phyloP scores from a whole-genome alignment of 2,113 vertebrate genomes.

The Spilogale gracilis region DNA sequence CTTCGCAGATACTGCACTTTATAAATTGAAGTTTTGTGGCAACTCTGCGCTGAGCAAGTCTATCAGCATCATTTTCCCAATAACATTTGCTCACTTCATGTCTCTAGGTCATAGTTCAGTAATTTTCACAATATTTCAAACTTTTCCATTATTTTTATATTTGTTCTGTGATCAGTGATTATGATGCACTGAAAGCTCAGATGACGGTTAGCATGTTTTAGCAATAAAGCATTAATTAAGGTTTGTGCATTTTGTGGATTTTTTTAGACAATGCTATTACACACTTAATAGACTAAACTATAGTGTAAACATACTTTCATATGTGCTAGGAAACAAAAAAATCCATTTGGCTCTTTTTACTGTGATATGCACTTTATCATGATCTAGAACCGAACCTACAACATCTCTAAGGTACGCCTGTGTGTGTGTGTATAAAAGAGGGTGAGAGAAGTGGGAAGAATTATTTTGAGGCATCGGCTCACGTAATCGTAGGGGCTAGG shows the following conservation, averaged over 20 bases:
- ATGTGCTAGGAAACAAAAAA: not conserved
- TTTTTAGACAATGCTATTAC: not conserved
- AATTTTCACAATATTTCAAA: not conserved
- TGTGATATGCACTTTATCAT: not conserved
- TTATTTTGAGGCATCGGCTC: not conserved
- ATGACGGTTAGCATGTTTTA: not conserved
- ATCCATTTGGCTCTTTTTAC: not conserved
- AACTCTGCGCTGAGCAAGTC: not conserved
- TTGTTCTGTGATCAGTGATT: not conserved
- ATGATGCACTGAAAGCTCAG: not conserved
- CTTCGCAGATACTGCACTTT: not conserved
- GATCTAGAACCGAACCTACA: not conserved
- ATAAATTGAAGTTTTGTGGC: not conserved
- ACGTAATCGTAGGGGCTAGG: not conserved
- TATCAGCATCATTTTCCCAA: not conserved
- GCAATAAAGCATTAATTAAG: not conserved
- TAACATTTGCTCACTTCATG: not conserved
- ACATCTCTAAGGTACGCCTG: not conserved
- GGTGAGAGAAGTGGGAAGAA: not conserved
- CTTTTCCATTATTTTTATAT: not conserved
- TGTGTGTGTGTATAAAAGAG: not conserved
- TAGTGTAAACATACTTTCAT: not conserved
- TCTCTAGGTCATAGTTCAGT: not conserved
- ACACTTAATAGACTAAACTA: not conserved
- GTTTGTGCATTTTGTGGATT: not conserved